Conservation (phyloP, 2,797 vertebrate species). For the Sebastolobus alascanus region DNA sequence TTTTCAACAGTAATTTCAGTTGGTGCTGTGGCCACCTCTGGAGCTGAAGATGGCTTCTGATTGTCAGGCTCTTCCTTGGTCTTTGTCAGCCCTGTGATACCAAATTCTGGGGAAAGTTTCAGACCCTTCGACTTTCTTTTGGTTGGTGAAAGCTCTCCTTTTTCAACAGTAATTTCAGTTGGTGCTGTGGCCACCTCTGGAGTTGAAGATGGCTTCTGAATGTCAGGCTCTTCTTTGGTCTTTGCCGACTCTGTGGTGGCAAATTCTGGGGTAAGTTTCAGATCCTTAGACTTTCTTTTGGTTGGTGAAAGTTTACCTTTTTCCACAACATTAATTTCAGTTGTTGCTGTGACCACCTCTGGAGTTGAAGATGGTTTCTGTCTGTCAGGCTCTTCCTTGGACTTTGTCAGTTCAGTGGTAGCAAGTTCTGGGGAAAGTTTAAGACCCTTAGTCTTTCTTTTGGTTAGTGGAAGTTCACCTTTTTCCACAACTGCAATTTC, state of each 20-base stretch:
- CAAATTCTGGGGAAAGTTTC: too few relatives aligned
- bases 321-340: not conserved
- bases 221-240: not conserved
- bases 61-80: too few relatives aligned
- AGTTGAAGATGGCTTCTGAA: not conserved
- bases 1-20: too few relatives aligned
- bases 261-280: not conserved
- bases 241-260: not conserved
- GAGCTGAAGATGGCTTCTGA: accelerated
- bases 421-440: not conserved
- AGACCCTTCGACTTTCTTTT: accelerated
- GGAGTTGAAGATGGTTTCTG: not conserved
- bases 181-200: too few relatives aligned
- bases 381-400: not conserved
- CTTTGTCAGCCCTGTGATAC: too few relatives aligned
- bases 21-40: accelerated
- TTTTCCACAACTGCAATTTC: not conserved
- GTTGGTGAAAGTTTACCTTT: not conserved
- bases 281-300: not conserved
- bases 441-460: not conserved
- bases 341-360: not conserved
- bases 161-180: too few relatives aligned
- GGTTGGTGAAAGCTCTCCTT: too few relatives aligned
- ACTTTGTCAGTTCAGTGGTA: not conserved
- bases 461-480: not conserved